phyloP scores from a whole-genome alignment of 2,888 invertebrate species.

The Neoaliturus tenellus region DNA sequence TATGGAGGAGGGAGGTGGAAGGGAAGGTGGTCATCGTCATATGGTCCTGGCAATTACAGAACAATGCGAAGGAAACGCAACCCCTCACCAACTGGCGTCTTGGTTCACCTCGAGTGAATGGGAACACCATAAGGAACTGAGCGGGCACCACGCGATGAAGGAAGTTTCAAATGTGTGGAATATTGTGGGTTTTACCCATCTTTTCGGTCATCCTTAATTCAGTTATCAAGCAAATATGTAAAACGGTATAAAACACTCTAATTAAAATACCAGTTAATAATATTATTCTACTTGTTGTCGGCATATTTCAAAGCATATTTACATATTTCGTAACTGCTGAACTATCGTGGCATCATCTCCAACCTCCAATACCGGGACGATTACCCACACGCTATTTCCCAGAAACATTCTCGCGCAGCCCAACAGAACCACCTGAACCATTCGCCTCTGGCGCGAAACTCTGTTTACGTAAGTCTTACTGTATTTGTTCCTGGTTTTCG shows the following conservation, averaged over 20 bases:
- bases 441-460: neutral
- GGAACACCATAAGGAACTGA: constrained; percentile 38
- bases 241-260: too few species aligned
- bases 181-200: too few species aligned
- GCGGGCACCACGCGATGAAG: neutral
- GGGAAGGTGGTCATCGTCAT: constrained; percentile 41
- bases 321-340: constrained; percentile 7
- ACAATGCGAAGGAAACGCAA: constrained; percentile 19
- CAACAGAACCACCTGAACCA: neutral
- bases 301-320: constrained; percentile 15
- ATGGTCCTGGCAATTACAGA: constrained; percentile 50
- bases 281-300: neutral
- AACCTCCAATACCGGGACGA: neutral
- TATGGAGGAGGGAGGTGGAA: neutral
- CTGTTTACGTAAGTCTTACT: constrained; percentile 14
- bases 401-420: neutral
- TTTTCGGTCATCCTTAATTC: too few species aligned
- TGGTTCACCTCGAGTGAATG: constrained; percentile 31
- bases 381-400: neutral
- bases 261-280: neutral
- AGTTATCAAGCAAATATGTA: too few species aligned
- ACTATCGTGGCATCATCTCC: neutral
- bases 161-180: too few species aligned
- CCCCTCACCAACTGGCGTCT: neutral
- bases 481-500: neutral